Conservation (phyloP, 2,888 invertebrate species). For the Megamerina dolium region DNA sequence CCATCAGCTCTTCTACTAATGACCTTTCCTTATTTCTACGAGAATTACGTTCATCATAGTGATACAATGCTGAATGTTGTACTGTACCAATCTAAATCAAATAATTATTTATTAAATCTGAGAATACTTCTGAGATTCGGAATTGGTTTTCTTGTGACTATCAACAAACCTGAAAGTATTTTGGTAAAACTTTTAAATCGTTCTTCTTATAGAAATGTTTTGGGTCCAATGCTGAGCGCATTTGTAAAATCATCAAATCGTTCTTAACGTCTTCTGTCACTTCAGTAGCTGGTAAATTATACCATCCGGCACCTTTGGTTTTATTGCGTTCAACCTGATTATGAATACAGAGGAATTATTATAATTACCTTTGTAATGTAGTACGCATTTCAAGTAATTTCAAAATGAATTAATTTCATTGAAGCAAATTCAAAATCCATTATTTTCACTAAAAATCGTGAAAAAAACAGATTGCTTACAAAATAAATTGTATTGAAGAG, state of each 20-base stretch:
- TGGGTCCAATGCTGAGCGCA: slow-evolving; percentile 87
- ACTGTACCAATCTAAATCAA: slow-evolving; percentile 64
- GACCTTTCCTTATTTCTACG: slow-evolving; percentile 83
- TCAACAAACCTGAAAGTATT: slow-evolving; percentile 80
- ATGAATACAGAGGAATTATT: no score
- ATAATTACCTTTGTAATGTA: no score
- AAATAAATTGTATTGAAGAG: no score
- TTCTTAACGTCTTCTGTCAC: slow-evolving; percentile 80
- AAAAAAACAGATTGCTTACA: no score
- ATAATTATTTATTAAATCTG: no score
- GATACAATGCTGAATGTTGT: slow-evolving; percentile 80
- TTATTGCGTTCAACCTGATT: slow-evolving; percentile 68
- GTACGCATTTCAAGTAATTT: no score
- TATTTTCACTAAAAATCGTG: no score
- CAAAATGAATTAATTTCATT: no score
- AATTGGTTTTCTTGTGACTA: no score
- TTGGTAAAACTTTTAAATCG: slow-evolving; percentile 78
- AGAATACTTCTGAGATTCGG: no score
- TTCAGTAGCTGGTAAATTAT: slow-evolving; percentile 80
- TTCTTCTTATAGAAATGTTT: slow-evolving; percentile 94
- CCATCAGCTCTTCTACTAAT: slow-evolving; percentile 87
- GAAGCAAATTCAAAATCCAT: no score
- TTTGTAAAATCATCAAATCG: slow-evolving; percentile 83
- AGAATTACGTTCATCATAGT: slow-evolving; percentile 74
- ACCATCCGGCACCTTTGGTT: slow-evolving; percentile 86